Conservation (phyloP, 2,113 vertebrate genomes). For the Coryphaenoides rupestris region DNA sequence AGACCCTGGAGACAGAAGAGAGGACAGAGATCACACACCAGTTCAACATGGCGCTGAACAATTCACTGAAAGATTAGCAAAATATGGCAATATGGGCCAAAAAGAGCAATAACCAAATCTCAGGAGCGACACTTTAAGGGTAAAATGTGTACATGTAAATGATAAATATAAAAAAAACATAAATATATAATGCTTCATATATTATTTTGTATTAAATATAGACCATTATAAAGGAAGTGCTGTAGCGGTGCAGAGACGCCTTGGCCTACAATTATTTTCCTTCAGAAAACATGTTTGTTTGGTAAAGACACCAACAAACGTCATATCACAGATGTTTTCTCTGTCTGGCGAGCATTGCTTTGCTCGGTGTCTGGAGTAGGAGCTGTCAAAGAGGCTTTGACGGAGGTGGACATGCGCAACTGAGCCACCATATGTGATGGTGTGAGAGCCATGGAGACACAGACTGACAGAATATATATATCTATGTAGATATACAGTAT, state of each 20-base stretch:
- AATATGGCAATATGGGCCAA: background rate
- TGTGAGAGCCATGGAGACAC: background rate
- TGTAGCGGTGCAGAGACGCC: too few species aligned
- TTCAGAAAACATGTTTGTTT: too few species aligned
- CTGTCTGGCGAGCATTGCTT: slow-evolving; percentile 7
- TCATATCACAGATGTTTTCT: slow-evolving; percentile 14
- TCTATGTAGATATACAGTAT: too few species aligned
- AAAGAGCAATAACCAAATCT: slow-evolving; percentile 76
- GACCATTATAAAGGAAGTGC: too few species aligned
- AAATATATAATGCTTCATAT: too few species aligned
- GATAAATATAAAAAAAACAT: too few species aligned
- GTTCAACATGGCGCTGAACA: too few species aligned
- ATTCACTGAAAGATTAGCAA: too few species aligned
- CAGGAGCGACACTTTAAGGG: slow-evolving; percentile 81
- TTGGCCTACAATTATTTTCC: too few species aligned
- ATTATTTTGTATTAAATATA: too few species aligned
- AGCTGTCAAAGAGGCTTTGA: slow-evolving; percentile 4
- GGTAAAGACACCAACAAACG: too few species aligned
- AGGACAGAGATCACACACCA: background rate
- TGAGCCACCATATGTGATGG: slow-evolving; percentile 14
- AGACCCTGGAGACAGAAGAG: slow-evolving; percentile 78
- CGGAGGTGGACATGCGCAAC: slow-evolving; percentile 3
- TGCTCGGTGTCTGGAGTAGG: slow-evolving; percentile 8
- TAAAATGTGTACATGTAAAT: too few species aligned
- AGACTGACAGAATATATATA: background rate